Base-by-base conservation (phyloP, 2,888 invertebrate species). In the Chamaedrilus cognettii region DNA sequence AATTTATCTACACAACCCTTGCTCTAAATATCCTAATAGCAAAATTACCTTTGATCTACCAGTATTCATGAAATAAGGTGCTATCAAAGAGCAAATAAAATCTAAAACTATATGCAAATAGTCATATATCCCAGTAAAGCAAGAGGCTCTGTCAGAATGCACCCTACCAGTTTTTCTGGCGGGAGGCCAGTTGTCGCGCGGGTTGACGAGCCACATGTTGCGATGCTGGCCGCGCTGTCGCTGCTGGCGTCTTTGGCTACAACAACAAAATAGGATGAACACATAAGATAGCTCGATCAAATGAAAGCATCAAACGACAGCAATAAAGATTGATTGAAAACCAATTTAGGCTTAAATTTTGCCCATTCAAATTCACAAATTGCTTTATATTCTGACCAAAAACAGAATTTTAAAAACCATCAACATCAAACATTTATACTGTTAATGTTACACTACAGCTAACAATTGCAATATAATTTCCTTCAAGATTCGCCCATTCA, bases 51-150 rank as follows among this genome's bases (percentile, higher is more conserved):
- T n/a, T n/a, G n/a, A n/a, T n/a, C n/a, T n/a, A n/a, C n/a, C n/a
- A n/a, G n/a, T n/a, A n/a, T n/a, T n/a, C n/a, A n/a, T n/a, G n/a
- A n/a, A n/a, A n/a, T n/a, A n/a, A n/a, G n/a, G n/a, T 60, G 19
- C 28, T 23, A 42, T 35, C 28, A 61, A 30, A 56, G 15, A 61
- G 55, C 55, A 30, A 61, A 11, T 30, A 30, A 61, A 30, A 61
- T 23, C n/a, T 61, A 61, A 19, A 52, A 57, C 55, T 61, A 52
- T 23, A 61, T 61, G 52, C 52, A 61, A 11, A 61, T 26, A 61
- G 11, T 30, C 23, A 52, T 23, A 52, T 23, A 52, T 4, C 7
- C 30, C 23, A 1, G 2, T 28, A 62, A n/a, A 26, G 4, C 3
- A 23, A 57, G 11, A n/a, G n/a, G n/a, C n/a, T n/a, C n/a, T n/a